Evolutionary conservation across 2,888 invertebrate species (phyloP), one percentile per base, ranked within the genome.

Genomic region (Hesperia comma): DNA sequence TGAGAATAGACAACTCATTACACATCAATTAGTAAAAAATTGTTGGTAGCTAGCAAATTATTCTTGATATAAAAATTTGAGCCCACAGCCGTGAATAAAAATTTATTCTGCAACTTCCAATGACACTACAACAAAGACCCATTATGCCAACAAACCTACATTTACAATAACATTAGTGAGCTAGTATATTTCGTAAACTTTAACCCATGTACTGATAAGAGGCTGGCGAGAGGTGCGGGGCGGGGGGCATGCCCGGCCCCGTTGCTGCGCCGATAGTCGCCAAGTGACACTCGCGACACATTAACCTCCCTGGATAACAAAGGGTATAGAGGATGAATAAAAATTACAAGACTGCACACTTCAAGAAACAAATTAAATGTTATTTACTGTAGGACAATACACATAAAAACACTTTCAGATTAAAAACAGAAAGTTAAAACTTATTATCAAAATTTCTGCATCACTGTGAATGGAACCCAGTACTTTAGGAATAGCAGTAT

Each of bases 211-310:
- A 97, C 85, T 97, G 97, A 92, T 97, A 97, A 74, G 96, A 96
- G 70, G 97, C 97, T 54, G 93, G 93, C 15, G 97, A 95, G 69
- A 97, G 96, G 69, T 96, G 96, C 57, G 97, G 96, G 83, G 97
- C 96, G 72, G 96, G 95, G 70, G 96, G 94, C 78, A 94, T 93
- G n/a, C 95, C 95, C 41, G 95, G 94, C 53, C 95, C 95, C 61
- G 96, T 92, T 68, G 94, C 93, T 62, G 94, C 91, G 37, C 95
- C 94, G 71, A 97, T 93, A 73, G 96, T 95, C 76, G 96, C 95
- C 81, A 99, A 94, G 90, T 99, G 99, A 88, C 99, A 99, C 67
- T 96, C 95, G 67, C 98, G 96, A 84, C 99, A 99, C 93, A 99
- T 95, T 71, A 99, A 93, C 77, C 97, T 96, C 7, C 97, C 97